These are phyloP conservation scores for Alethe castanea DNA, from an alignment of 2,113 vertebrate genomes.

Conservation along the genomic window DNA sequence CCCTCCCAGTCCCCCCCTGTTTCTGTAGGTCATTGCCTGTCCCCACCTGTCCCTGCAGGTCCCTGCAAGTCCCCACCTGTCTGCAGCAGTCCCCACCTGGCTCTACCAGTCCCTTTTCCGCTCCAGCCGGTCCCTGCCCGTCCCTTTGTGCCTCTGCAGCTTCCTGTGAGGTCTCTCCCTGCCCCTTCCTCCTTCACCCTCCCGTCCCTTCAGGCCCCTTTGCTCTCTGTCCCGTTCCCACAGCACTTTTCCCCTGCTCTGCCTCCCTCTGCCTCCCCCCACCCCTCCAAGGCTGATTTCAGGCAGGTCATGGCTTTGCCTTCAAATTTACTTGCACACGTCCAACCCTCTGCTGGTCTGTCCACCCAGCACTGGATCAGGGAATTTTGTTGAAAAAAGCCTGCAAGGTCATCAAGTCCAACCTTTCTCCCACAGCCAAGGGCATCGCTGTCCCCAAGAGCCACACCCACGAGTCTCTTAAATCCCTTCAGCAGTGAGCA, in stretches of 20 bases:
- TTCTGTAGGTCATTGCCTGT: accelerated
- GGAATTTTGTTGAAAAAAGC: background rate
- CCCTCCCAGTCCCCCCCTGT: accelerated
- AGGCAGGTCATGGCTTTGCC: background rate
- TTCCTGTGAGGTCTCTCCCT: background rate
- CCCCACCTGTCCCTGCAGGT: background rate
- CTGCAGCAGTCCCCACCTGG: background rate
- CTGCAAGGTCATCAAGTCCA: background rate
- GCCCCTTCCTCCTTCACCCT: background rate
- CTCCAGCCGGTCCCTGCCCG: background rate
- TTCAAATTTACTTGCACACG: background rate
- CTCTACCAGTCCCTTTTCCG: background rate
- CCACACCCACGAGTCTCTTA: background rate
- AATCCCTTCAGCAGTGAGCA: background rate
- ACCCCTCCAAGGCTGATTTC: background rate
- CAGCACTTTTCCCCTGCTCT: accelerated
- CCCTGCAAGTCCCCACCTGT: background rate
- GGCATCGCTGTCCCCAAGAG: background rate
- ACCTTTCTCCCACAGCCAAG: background rate
- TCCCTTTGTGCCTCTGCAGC: background rate
- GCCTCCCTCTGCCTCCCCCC: background rate
- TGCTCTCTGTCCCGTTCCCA: background rate
- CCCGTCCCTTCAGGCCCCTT: background rate
- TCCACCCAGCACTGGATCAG: accelerated
- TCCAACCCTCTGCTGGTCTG: background rate